These are phyloP conservation scores for Corythoichthys intestinalis DNA, from an alignment of 2,113 vertebrate genomes.

Conservation along the genomic window DNA sequence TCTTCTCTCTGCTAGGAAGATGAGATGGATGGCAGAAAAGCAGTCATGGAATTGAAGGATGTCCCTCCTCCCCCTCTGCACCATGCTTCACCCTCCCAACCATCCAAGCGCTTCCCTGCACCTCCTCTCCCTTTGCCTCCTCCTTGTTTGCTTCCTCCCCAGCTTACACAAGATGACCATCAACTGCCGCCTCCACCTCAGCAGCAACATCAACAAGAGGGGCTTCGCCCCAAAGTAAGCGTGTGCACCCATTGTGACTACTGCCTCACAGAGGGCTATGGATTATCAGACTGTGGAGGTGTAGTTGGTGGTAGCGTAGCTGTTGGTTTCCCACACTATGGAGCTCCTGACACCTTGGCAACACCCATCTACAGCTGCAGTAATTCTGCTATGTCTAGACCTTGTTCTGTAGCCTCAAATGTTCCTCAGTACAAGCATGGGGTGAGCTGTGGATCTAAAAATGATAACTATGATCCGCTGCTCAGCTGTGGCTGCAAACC, in stretches of 20 bases:
- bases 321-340: constrained; percentile 71
- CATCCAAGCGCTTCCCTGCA: constrained; percentile 79
- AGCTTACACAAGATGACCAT: constrained; percentile 68
- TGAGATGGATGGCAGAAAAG: constrained; percentile 88
- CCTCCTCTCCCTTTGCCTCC: constrained; percentile 70
- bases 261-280: constrained; percentile 59
- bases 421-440: constrained; percentile 39
- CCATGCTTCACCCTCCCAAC: constrained; percentile 73
- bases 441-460: constrained; percentile 11
- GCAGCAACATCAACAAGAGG: constrained; percentile 71
- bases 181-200: constrained; percentile 61
- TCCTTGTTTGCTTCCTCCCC: constrained; percentile 73
- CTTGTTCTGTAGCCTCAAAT: constrained; percentile 79
- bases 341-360: constrained; percentile 71
- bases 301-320: constrained; percentile 50
- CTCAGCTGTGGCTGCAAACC: constrained; percentile 42
- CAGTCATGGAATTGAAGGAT: constrained; percentile 84
- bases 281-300: constrained; percentile 60
- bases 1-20: constrained; percentile 68
- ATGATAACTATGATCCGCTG: constrained; percentile 26
- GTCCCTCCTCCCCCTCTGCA: constrained; percentile 80
- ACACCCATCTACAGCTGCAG: constrained; percentile 65
- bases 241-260: constrained; percentile 79
- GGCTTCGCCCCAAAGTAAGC: constrained; percentile 88
- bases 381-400: constrained; percentile 37